Evolutionary conservation across 2,888 invertebrate species (phyloP), one percentile per base, ranked within the genome.

Genomic region (Hydraecia micacea): DNA sequence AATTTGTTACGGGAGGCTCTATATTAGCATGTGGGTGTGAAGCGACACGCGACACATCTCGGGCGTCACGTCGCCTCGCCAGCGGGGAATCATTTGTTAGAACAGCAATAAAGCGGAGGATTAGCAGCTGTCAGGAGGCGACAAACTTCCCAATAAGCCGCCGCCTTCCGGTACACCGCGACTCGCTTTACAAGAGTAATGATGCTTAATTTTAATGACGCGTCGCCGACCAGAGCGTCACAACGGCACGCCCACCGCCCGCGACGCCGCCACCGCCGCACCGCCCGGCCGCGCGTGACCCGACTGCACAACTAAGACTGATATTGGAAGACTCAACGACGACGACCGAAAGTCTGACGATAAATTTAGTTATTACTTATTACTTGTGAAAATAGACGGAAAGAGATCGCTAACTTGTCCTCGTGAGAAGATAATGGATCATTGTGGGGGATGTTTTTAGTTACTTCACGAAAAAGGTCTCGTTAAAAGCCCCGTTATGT

Each of bases 311-410:
- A 94, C 90, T 90, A 93, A 91, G 92, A 86, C 90, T 91, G 91
- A 96, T 96, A 96, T 96, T 96, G 95, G 95, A 95, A 95, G 94
- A 94, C 94, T 93, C 90, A 86, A 91, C 94, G 90, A 90, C 92
- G 92, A 92, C 93, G 93, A 92, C 93, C 94, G 93, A 96, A 96
- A 96, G 95, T 96, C 96, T 94, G 93, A 93, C 96, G 96, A 97
- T 96, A 97, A 97, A 97, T 97, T 96, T 95, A 96, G 97, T 96
- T 97, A 97, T 97, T 97, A 96, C 96, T 96, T 97, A 97, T 97
- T 97, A 96, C 96, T 96, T 96, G 96, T 96, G 96, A 96, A 97
- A 97, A 97, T 96, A 96, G 96, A 96, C 95, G 96, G 94, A 96
- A 96, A 95, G 94, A 96, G 96, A 96, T 96, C 95, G 96, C 96